Evolutionary conservation across 2,113 vertebrate species (phyloP).

Genomic region (Passer domesticus): DNA sequence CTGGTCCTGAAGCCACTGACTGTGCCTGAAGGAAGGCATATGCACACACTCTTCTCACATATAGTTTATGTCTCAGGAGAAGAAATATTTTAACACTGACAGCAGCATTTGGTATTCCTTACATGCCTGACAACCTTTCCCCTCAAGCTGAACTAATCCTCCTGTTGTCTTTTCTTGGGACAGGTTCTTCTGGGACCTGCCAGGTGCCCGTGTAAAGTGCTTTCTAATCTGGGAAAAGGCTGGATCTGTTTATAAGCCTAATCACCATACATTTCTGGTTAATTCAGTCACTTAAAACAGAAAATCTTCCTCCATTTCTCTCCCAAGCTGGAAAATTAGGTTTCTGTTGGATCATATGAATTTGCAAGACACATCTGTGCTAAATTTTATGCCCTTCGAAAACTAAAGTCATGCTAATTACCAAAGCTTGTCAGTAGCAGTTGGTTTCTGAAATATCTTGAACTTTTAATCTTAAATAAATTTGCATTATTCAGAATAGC

Average conservation of each 20-base stretch:
- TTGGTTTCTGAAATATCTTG: background rate
- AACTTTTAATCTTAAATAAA: background rate
- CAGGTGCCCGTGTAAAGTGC: background rate
- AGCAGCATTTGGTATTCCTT: background rate
- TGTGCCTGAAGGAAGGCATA: background rate
- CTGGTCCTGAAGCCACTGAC: background rate
- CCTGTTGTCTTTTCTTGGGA: background rate
- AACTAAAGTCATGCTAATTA: background rate
- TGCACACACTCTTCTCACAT: background rate
- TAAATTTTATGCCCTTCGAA: background rate
- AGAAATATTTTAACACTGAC: background rate
- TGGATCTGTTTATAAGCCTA: background rate
- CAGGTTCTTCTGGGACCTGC: background rate
- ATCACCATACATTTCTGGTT: background rate
- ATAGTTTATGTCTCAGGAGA: background rate
- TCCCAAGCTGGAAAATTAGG: background rate
- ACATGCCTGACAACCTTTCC: background rate
- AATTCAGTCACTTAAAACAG: background rate
- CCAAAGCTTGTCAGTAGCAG: background rate
- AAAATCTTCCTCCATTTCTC: background rate
- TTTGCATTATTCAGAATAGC: background rate
- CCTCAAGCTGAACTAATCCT: background rate
- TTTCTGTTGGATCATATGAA: background rate
- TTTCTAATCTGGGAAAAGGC: background rate
- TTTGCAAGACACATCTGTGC: background rate